Conservation (phyloP, 2,113 vertebrate genomes). For the Arvicanthis niloticus region DNA sequence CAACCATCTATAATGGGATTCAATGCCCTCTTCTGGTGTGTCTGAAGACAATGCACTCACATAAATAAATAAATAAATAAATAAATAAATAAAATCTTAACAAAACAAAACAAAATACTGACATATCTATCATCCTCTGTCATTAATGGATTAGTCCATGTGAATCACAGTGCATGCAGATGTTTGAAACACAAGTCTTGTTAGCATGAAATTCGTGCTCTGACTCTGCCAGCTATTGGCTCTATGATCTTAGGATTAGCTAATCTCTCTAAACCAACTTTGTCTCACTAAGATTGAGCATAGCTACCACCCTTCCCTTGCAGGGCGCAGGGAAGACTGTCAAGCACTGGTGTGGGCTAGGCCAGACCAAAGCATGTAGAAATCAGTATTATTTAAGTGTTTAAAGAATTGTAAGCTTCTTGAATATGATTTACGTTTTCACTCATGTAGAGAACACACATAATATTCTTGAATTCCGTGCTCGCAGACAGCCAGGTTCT, state of each 20-base stretch:
- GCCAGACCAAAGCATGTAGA: not conserved
- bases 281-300: not conserved
- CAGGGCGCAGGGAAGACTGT: not conserved
- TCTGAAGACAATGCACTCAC: no score
- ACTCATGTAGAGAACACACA: not conserved
- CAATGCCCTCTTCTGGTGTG: no score
- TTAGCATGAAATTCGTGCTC: not conserved
- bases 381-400: not conserved
- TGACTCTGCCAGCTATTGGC: not conserved
- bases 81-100: no score
- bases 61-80: no score
- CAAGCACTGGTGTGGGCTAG: not conserved
- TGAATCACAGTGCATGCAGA: not conserved
- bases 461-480: not conserved
- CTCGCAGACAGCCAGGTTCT: constrained; percentile 55
- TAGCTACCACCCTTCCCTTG: not conserved
- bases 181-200: not conserved
- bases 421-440: not conserved
- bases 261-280: not conserved
- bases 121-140: not conserved
- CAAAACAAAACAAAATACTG: not conserved
- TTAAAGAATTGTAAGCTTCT: constrained; percentile 11
- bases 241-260: not conserved
- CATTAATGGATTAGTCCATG: not conserved
- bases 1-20: no score